These are phyloP conservation scores for Dichetophora obliterata DNA, from an alignment of 2,888 invertebrate species.

Conservation along the genomic window DNA sequence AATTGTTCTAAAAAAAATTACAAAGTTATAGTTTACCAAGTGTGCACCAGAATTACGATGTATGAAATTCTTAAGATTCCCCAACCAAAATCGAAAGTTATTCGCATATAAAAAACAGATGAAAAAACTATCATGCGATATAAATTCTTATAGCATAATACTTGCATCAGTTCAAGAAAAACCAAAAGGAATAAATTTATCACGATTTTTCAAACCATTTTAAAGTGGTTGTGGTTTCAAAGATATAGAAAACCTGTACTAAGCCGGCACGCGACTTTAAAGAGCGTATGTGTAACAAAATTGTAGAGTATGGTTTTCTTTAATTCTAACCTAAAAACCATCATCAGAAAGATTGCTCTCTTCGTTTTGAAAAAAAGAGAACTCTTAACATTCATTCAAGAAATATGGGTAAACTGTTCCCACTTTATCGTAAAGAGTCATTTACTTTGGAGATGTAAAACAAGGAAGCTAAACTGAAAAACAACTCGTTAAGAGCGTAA, in stretches of 20 bases:
- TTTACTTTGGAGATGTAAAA: no score
- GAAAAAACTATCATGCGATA: background rate
- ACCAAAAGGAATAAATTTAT: background rate
- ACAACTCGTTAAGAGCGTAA: background rate
- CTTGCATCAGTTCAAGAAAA: background rate
- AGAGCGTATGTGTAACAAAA: slow-evolving; percentile 9
- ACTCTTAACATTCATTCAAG: no score
- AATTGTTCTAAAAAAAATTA: no score
- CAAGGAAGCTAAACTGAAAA: background rate
- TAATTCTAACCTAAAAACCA: no score
- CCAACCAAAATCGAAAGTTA: no score
- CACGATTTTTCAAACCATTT: background rate
- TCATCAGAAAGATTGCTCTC: no score
- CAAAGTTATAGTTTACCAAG: no score
- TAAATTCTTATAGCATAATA: background rate
- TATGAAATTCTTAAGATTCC: no score
- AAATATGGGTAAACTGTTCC: slow-evolving; percentile 21
- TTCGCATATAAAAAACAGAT: no score
- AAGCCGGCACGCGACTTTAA: slow-evolving; percentile 61
- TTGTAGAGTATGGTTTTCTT: background rate
- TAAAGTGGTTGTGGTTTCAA: background rate
- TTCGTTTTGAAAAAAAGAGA: no score
- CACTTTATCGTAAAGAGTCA: background rate
- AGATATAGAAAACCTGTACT: slow-evolving; percentile 43
- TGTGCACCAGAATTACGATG: no score